phyloP scores from a whole-genome alignment of 2,113 vertebrate species.

The Petaurus breviceps region DNA sequence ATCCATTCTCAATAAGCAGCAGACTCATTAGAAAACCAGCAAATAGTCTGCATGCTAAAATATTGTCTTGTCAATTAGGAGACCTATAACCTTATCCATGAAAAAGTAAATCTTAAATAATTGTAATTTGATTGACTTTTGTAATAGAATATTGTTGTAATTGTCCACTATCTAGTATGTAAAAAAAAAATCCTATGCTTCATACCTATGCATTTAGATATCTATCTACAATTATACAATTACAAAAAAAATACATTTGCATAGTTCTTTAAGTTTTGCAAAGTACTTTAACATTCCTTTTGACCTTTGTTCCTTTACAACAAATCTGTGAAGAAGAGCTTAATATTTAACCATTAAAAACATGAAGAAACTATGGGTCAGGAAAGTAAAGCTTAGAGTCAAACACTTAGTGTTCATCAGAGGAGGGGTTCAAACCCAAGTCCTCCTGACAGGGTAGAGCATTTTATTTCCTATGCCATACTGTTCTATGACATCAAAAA shows the following conservation, averaged over 20 bases:
- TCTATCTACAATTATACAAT: background rate
- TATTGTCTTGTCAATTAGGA: background rate
- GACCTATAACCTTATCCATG: background rate
- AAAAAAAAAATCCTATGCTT: background rate
- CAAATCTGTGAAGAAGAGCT: background rate
- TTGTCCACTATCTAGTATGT: background rate
- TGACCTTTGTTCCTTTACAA: background rate
- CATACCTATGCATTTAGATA: background rate
- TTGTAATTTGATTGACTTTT: background rate
- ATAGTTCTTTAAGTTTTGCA: background rate
- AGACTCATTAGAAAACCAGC: background rate
- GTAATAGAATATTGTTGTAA: background rate
- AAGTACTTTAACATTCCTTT: background rate
- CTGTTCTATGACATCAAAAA: background rate
- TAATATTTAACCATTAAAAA: background rate
- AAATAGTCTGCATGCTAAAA: background rate
- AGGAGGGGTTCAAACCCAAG: background rate
- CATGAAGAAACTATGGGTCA: background rate
- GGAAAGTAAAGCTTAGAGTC: background rate
- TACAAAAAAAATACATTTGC: background rate
- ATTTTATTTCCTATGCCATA: background rate
- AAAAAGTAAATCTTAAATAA: background rate
- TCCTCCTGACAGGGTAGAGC: background rate
- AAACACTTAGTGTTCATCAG: background rate
- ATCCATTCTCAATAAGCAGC: background rate